These are phyloP conservation scores for Trichopria drosophilae DNA, from an alignment of 2,888 invertebrate genomes.

Conservation along the genomic window DNA sequence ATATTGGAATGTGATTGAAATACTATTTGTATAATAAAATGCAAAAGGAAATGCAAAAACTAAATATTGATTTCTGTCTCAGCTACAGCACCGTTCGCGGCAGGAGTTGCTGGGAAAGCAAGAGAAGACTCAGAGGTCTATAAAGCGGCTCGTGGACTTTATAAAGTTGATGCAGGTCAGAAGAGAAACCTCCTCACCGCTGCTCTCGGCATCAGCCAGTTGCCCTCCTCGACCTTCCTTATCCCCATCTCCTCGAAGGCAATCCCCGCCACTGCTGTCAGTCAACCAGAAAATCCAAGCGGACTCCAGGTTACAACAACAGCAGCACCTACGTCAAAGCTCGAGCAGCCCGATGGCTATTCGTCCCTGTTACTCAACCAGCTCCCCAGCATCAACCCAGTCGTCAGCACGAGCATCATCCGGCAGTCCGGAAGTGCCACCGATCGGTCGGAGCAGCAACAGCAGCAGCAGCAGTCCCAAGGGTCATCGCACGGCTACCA, in stretches of 20 bases:
- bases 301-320: slow-evolving; percentile 35
- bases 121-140: slow-evolving; percentile 55
- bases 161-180: slow-evolving; percentile 52
- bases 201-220: slow-evolving; percentile 49
- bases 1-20: too few relatives aligned
- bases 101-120: slow-evolving; percentile 54
- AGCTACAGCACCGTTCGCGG: slow-evolving; percentile 52
- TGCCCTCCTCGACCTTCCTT: slow-evolving; percentile 55
- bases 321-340: slow-evolving; percentile 26
- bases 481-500: slow-evolving; percentile 36
- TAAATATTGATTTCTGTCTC: background rate
- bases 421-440: background rate
- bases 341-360: slow-evolving; percentile 28
- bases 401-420: slow-evolving; percentile 19
- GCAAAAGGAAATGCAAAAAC: too few relatives aligned
- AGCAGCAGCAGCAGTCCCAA: slow-evolving; percentile 30
- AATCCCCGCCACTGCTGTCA: slow-evolving; percentile 37
- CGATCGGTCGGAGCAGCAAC: slow-evolving; percentile 17
- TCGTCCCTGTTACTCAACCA: slow-evolving; percentile 3
- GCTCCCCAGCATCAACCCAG: background rate
- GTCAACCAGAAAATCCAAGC: slow-evolving; percentile 17
- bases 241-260: slow-evolving; percentile 43
- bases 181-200: slow-evolving; percentile 43
- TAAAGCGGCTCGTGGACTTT: slow-evolving; percentile 56
- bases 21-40: too few relatives aligned